phyloP scores from a whole-genome alignment of 2,888 invertebrate genomes.

The Malthinus seriepunctatus region DNA sequence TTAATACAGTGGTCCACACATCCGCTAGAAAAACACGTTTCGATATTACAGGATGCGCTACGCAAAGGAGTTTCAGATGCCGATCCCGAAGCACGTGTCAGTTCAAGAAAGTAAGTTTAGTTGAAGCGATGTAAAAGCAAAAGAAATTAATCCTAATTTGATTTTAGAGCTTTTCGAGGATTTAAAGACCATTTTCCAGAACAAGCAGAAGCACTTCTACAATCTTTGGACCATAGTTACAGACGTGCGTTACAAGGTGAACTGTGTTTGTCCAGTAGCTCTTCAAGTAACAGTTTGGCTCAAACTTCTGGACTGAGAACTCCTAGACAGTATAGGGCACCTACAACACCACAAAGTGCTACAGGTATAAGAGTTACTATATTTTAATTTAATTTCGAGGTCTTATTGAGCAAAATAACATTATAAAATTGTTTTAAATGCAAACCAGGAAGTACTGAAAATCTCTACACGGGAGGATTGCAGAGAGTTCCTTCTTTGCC shows the following conservation, averaged over 20 bases:
- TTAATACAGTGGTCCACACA: conserved; percentile 87
- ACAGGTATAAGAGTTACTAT: conserved; percentile 38
- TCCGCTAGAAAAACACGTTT: conserved; percentile 79
- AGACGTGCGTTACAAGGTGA: conserved; percentile 64
- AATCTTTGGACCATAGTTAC: conserved; percentile 78
- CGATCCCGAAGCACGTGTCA: conserved; percentile 84
- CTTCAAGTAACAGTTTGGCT: conserved; percentile 59
- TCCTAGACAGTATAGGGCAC: conserved; percentile 51
- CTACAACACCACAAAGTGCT: conserved; percentile 49
- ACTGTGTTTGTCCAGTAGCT: conserved; percentile 62
- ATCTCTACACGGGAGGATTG: conserved; percentile 57
- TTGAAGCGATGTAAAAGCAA: neutral
- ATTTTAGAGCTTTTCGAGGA: conserved; percentile 80
- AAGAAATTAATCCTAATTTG: neutral
- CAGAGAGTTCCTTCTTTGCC: conserved; percentile 64
- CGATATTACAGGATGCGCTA: conserved; percentile 79
- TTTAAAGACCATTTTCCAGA: conserved; percentile 90
- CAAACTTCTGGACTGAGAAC: conserved; percentile 52
- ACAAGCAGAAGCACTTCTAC: conserved; percentile 82
- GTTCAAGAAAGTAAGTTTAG: conserved; percentile 72
- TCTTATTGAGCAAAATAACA: neutral
- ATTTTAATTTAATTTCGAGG: neutral
- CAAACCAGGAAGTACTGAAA: conserved; percentile 63
- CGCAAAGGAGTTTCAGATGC: conserved; percentile 90
- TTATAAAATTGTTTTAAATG: conserved; percentile 27